phyloP scores from a whole-genome alignment of 2,113 vertebrate genomes.

The Sebastes fasciatus region DNA sequence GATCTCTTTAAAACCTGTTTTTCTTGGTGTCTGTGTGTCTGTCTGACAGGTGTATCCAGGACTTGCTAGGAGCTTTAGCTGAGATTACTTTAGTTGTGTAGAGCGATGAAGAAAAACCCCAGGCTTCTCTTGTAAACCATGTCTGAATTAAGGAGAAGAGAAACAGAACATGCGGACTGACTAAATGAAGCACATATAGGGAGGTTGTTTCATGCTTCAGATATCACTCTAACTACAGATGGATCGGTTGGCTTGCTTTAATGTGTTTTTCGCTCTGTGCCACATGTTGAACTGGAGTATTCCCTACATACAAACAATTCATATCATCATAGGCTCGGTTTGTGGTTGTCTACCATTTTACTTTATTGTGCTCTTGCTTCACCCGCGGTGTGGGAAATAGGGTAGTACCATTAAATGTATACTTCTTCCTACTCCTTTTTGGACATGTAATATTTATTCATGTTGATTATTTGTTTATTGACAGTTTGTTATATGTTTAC shows the following conservation, averaged over 20 bases:
- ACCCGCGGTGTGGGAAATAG: too few species aligned
- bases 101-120: conserved; percentile 22
- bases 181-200: conserved; percentile 31
- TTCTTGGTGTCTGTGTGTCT: conserved; percentile 8
- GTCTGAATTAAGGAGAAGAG: not conserved
- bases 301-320: not conserved
- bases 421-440: too few species aligned
- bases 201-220: conserved; percentile 35
- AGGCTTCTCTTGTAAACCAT: conserved; percentile 16
- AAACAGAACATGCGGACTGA: conserved; percentile 10
- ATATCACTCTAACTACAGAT: conserved; percentile 19
- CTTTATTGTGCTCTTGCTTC: not conserved
- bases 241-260: conserved; percentile 19
- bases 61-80: conserved; percentile 6
- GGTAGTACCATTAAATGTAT: too few species aligned
- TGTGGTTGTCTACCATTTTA: not conserved
- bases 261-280: conserved; percentile 20
- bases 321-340: not conserved
- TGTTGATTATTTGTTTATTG: too few species aligned
- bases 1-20: conserved; percentile 27
- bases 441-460: too few species aligned
- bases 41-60: conserved; percentile 2
- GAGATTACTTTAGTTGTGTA: conserved; percentile 16
- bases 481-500: too few species aligned
- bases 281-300: conserved; percentile 21